Evolutionary conservation across 2,797 vertebrate genomes (phyloP).

Genomic region (Malurus leucopterus): DNA sequence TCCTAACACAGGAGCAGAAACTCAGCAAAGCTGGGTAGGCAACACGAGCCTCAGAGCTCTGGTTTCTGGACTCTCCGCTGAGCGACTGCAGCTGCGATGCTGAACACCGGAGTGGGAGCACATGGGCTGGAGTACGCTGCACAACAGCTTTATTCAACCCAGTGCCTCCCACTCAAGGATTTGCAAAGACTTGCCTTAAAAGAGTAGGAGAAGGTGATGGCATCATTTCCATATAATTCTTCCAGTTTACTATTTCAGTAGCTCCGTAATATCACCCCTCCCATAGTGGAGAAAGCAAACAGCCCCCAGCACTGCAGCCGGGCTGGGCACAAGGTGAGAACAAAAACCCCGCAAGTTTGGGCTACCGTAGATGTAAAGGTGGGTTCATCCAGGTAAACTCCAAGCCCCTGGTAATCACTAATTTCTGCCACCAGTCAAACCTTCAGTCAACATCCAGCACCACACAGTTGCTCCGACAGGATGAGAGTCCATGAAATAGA

Average conservation of each 20-base stretch:
- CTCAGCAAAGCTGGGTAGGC: background rate
- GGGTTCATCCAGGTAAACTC: background rate
- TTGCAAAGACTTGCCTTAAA: slow-evolving; percentile 13
- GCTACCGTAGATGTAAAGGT: background rate
- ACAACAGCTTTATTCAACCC: slow-evolving; percentile 2
- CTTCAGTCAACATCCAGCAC: background rate
- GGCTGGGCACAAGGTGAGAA: background rate
- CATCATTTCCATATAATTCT: slow-evolving; percentile 26
- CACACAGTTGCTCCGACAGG: background rate
- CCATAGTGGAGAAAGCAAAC: background rate
- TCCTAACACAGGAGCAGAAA: background rate
- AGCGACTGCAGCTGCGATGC: background rate
- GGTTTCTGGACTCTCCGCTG: accelerated
- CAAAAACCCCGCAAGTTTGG: background rate
- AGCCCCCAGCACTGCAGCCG: background rate
- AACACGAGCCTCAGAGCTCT: background rate
- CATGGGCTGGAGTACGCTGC: background rate
- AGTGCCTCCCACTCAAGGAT: slow-evolving; percentile 25
- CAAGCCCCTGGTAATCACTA: background rate
- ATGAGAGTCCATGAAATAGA: background rate
- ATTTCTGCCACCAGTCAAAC: background rate
- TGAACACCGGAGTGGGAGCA: background rate
- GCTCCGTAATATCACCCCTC: background rate
- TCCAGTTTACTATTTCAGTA: slow-evolving; percentile 35
- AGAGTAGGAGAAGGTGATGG: slow-evolving; percentile 38